Conservation (phyloP, 2,888 invertebrate species). For the Dioctria linearis region DNA sequence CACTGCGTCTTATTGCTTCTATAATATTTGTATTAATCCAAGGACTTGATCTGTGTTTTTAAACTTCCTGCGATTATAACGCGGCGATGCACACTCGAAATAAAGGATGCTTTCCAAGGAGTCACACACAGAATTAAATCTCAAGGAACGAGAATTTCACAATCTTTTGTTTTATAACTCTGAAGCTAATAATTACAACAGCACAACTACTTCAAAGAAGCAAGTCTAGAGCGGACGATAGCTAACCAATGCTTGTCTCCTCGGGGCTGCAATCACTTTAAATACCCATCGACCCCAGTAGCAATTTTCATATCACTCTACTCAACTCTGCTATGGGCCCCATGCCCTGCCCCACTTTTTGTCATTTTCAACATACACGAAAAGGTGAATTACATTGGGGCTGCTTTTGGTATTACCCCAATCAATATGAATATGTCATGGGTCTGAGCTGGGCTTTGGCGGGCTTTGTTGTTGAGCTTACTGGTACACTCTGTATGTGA, state of each 20-base stretch:
- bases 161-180: slow-evolving; percentile 26
- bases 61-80: slow-evolving; percentile 34
- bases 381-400: slow-evolving; percentile 36
- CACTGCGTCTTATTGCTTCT: slow-evolving; percentile 58
- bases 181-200: slow-evolving; percentile 56
- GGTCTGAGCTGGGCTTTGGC: not conserved
- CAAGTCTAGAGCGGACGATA: slow-evolving; percentile 78
- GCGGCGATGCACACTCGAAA: slow-evolving; percentile 29
- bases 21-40: slow-evolving; percentile 13
- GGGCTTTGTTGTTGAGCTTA: slow-evolving; percentile 42
- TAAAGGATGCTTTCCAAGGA: slow-evolving; percentile 14
- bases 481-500: not conserved
- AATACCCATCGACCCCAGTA: slow-evolving; percentile 71
- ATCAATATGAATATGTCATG: too few species aligned
- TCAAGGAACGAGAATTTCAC: slow-evolving; percentile 31
- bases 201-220: slow-evolving; percentile 56
- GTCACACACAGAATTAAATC: slow-evolving; percentile 38
- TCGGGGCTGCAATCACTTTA: slow-evolving; percentile 78
- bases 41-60: slow-evolving; percentile 49
- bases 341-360: slow-evolving; percentile 30
- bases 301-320: slow-evolving; percentile 1
- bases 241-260: slow-evolving; percentile 80
- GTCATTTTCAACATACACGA: too few species aligned
- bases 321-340: slow-evolving; percentile 1
- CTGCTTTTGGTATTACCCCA: slow-evolving; percentile 23